Evolutionary conservation across 2,797 vertebrate genomes (phyloP).

Genomic region (Remorina albescens): DNA sequence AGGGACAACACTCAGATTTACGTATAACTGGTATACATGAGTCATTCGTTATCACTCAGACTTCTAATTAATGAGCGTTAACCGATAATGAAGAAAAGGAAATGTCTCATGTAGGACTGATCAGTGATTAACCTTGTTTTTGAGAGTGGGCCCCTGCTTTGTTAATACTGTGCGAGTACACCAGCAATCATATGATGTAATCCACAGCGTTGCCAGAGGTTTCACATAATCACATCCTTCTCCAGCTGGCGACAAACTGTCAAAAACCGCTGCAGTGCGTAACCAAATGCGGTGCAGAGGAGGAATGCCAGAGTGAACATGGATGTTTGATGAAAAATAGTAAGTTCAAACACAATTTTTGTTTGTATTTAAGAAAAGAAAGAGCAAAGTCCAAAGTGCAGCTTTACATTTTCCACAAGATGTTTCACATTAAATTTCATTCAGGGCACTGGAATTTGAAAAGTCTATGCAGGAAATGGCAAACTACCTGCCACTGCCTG

Average conservation of each 20-base stretch:
- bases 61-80: too few relatives aligned
- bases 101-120: too few relatives aligned
- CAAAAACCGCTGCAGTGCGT: neutral
- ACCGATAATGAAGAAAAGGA: too few relatives aligned
- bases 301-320: neutral
- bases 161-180: too few relatives aligned
- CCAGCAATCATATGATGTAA: neutral
- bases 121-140: too few relatives aligned
- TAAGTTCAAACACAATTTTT: neutral
- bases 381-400: neutral
- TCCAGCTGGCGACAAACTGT: neutral
- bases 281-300: neutral
- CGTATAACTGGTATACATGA: too few relatives aligned
- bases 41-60: too few relatives aligned
- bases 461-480: slow-evolving; percentile 21
- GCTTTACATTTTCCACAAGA: neutral
- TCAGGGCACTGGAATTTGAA: slow-evolving; percentile 7
- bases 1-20: neutral
- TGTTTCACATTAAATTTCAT: slow-evolving; percentile 8
- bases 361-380: too few relatives aligned
- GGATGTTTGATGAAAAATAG: neutral
- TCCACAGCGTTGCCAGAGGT: neutral
- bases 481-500: neutral
- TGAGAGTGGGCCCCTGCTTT: too few relatives aligned
- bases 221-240: too few relatives aligned